Percentiles rank a stretch among this genome's conserved stretches.
These are phyloP conservation scores for Scrobipalpa atriplicella DNA, from an alignment of 2,888 invertebrate species.

Conservation along the genomic window DNA sequence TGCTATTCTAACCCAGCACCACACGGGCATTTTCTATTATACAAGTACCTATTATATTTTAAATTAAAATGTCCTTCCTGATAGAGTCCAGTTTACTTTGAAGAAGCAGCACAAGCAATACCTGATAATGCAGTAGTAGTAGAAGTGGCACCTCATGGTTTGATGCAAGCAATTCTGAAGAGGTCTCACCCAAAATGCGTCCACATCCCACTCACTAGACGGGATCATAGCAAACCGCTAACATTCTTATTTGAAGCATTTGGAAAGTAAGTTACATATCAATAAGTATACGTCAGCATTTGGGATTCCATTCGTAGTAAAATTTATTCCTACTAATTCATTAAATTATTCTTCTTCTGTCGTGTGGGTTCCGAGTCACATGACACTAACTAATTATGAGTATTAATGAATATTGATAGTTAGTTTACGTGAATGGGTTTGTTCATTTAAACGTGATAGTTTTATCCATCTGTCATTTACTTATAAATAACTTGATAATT, in stretches of 20 bases:
- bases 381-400: no score
- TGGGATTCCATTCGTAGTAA: no score
- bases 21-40: no score
- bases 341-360: no score
- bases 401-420: no score
- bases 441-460: no score
- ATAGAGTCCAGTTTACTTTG: conserved; percentile 11
- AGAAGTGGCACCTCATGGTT: conserved; percentile 95
- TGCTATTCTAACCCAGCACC: no score
- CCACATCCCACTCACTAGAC: conserved; percentile 88
- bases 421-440: no score
- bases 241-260: conserved; percentile 81
- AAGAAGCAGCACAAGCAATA: conserved; percentile 4
- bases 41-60: background rate
- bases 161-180: conserved; percentile 91
- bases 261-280: conserved; percentile 74
- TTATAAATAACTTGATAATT: background rate
- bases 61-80: background rate
- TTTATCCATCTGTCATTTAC: no score
- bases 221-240: conserved; percentile 82
- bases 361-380: no score
- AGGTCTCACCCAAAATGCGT: conserved; percentile 86
- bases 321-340: no score
- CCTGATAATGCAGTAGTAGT: conserved; percentile 69
- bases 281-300: no score